Evolutionary conservation across 1,140 invertebrate genomes (phyloP).

Genomic region (Heliconius melpomene): DNA sequence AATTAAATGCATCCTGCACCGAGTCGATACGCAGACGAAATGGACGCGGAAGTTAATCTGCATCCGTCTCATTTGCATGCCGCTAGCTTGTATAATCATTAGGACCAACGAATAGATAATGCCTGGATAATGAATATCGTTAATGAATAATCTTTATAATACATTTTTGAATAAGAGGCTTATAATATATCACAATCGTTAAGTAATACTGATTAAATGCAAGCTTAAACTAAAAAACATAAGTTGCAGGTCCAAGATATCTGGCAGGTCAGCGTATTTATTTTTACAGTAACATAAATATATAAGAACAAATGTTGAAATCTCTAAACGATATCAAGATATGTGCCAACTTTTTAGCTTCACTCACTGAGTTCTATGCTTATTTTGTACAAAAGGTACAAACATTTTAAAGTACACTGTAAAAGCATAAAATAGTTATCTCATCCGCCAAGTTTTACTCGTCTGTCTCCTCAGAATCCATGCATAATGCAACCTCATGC

Average conservation of each 20-base stretch:
- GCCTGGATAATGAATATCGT: constrained; percentile 8
- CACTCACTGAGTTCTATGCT: background rate
- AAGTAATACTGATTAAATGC: no score
- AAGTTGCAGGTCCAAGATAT: no score
- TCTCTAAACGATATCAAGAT: no score
- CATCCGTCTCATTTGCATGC: constrained; percentile 43
- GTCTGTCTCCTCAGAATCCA: constrained; percentile 58
- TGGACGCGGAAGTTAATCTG: constrained; percentile 38
- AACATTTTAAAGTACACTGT: background rate
- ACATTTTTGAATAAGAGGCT: background rate
- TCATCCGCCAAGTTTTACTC: constrained; percentile 39
- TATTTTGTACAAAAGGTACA: background rate
- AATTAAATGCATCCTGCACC: constrained; percentile 56
- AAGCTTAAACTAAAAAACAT: no score
- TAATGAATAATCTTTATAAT: background rate
- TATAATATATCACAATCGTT: no score
- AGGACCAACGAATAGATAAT: constrained; percentile 21
- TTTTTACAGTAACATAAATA: no score
- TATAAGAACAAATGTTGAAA: no score
- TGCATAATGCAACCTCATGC: constrained; percentile 71
- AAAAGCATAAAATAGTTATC: constrained; percentile 20
- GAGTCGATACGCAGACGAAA: constrained; percentile 29
- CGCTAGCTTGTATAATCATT: constrained; percentile 16
- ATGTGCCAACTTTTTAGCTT: no score
- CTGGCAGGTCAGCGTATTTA: no score